Conservation (phyloP, 37 sponge, comb jelly and placozoan species). For the Amphimedon queenslandica region DNA sequence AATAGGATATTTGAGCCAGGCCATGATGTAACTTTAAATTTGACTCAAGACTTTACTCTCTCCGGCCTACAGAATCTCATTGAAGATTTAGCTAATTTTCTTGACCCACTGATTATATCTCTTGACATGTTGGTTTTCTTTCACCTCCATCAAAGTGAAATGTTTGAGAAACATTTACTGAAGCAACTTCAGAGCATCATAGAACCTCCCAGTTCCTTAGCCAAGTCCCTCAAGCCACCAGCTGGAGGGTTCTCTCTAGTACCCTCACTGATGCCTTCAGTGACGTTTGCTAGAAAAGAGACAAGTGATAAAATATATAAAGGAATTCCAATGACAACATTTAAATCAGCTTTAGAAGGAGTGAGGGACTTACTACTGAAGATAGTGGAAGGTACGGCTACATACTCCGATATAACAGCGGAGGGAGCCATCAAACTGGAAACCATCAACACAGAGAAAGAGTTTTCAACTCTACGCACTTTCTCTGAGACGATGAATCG, state of each 20-base stretch:
- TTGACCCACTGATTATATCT: constrained; percentile 16
- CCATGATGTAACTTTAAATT: constrained; percentile 7
- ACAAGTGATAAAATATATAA: not conserved
- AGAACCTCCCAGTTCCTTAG: not conserved
- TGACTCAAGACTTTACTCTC: constrained; percentile 16
- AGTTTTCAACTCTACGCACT: constrained; percentile 2
- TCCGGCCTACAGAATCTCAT: constrained; percentile 6
- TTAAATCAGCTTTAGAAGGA: constrained; percentile 6
- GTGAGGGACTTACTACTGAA: constrained; percentile 24
- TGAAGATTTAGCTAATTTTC: constrained; percentile 14
- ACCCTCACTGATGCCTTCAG: not conserved
- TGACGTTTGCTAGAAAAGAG: not conserved
- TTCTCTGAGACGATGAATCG: not conserved
- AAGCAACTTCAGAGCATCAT: not conserved
- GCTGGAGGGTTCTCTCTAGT: not conserved
- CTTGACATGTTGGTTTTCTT: constrained; percentile 53
- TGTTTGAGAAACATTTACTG: constrained; percentile 45
- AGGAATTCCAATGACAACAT: constrained; percentile 5
- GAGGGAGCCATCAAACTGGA: constrained; percentile 25
- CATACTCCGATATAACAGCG: constrained; percentile 56
- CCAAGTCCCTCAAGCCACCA: not conserved
- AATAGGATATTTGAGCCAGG: constrained; percentile 33
- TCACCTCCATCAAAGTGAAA: constrained; percentile 25
- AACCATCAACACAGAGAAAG: not conserved
- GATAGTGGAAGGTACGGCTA: constrained; percentile 42